Percentiles rank a stretch among this genome's conserved stretches.
Evolutionary conservation across 2,797 vertebrate species (phyloP).

Genomic region (Phalloptychus januarius): DNA sequence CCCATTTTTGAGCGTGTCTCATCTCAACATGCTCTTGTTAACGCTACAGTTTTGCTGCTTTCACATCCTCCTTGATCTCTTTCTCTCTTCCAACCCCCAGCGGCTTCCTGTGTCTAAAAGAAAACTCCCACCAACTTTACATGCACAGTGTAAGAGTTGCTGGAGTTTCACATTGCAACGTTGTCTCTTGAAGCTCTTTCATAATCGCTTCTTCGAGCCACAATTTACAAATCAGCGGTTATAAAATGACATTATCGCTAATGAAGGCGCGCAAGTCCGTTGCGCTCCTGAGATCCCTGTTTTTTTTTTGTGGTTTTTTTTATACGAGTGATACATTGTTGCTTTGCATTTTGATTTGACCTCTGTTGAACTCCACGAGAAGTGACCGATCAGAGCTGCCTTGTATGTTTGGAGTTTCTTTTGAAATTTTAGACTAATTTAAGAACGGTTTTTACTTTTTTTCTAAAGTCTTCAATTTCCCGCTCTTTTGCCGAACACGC

Average conservation of each 20-base stretch:
- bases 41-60: constrained; percentile 56
- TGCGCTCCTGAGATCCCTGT: neutral
- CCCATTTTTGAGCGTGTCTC: constrained; percentile 29
- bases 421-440: constrained; percentile 3
- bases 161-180: neutral
- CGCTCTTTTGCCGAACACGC: neutral
- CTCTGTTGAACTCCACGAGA: neutral
- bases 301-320: neutral
- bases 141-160: neutral
- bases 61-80: constrained; percentile 78
- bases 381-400: neutral
- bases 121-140: constrained; percentile 52
- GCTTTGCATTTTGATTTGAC: neutral
- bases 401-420: constrained; percentile 17
- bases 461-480: constrained; percentile 20
- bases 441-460: neutral
- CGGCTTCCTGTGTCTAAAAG: constrained; percentile 78
- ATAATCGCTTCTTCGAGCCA: neutral
- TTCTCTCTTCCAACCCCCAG: constrained; percentile 72
- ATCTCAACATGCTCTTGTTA: constrained; percentile 11
- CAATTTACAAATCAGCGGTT: neutral
- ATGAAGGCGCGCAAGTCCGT: neutral
- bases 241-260: neutral
- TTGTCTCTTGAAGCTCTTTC: neutral
- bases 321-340: neutral